Base-by-base conservation (phyloP, 2,888 invertebrate species). In the Coremacera marginata region DNA sequence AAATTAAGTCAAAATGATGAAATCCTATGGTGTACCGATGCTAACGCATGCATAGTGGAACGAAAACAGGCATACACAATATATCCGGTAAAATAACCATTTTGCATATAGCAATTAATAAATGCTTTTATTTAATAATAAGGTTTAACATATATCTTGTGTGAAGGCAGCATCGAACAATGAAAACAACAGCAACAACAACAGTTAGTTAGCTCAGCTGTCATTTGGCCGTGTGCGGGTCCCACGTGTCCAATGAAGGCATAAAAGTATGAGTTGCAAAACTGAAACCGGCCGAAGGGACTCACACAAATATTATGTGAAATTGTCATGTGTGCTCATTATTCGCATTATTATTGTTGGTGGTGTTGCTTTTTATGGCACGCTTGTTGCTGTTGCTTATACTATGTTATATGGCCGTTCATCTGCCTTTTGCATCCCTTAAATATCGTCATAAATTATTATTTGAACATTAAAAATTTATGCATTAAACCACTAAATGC, bases 381-480 rank as follows among this genome's bases (percentile, higher is more conserved):
- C 44, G 44, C 44, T 44, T 7, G 44, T 49, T 49, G 65, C 37
- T 65, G 65, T 19, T 31, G 19, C 34, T 65, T 37, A 5, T 27
- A 31, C n/a, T 49, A 16, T 22, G 7, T 31, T 7, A 9, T 70
- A 51, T 70, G 8, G 51, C 27, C 25, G 25, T n/a, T 8, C 16
- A 52, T 52, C 51, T 34, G 31, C 3, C 19, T 63, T 16, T 37
- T n/a, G 22, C 37, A 44, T 49, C 49, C 68, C 49, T 68, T 55
- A 34, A 51, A 68, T 52, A 27, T 16, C 37, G 72, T 16, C 70
- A 76, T 79, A 80, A 80, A 80, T 80, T 79, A 79, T 80, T 77
- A 78, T 73, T 72, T 75, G 74, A 70, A 72, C 77, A 78, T 76
- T 75, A 79, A 79, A 78, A 80, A 78, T 80, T 71, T 77, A 76